Evolutionary conservation across 1,140 invertebrate genomes (phyloP).

Genomic region (Mercenaria mercenaria): DNA sequence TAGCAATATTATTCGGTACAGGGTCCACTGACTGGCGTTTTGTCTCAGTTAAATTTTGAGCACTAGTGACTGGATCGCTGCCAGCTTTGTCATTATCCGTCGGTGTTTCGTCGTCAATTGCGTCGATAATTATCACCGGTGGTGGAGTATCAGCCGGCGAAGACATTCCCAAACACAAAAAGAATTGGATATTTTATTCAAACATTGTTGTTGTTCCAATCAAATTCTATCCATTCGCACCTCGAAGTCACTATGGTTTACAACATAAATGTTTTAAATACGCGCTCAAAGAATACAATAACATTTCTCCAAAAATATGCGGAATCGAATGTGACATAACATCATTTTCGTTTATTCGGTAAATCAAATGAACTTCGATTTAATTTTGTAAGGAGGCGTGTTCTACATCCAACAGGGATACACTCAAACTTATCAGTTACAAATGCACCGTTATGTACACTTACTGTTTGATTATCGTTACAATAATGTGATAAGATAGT

Average conservation of each 20-base stretch:
- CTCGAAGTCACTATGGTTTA: too few species aligned
- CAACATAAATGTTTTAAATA: too few species aligned
- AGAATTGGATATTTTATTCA: background rate
- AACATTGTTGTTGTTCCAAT: background rate
- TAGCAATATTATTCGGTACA: background rate
- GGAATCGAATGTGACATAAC: too few species aligned
- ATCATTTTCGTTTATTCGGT: too few species aligned
- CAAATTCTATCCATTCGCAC: background rate
- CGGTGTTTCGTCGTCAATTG: background rate
- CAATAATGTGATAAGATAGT: too few species aligned
- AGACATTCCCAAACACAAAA: background rate
- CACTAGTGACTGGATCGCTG: background rate
- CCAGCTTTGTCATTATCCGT: background rate
- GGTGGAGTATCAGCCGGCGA: background rate
- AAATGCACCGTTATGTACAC: too few species aligned
- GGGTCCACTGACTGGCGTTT: background rate
- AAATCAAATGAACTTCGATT: background rate
- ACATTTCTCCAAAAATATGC: too few species aligned
- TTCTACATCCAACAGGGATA: background rate
- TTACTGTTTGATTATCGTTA: too few species aligned
- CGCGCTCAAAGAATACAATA: too few species aligned
- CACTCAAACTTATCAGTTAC: background rate
- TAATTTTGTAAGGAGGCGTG: constrained; percentile 8
- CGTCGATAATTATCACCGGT: constrained; percentile 49
- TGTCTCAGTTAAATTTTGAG: background rate